Base-by-base conservation (phyloP, 1,140 invertebrate species). In the Orius insidiosus region DNA sequence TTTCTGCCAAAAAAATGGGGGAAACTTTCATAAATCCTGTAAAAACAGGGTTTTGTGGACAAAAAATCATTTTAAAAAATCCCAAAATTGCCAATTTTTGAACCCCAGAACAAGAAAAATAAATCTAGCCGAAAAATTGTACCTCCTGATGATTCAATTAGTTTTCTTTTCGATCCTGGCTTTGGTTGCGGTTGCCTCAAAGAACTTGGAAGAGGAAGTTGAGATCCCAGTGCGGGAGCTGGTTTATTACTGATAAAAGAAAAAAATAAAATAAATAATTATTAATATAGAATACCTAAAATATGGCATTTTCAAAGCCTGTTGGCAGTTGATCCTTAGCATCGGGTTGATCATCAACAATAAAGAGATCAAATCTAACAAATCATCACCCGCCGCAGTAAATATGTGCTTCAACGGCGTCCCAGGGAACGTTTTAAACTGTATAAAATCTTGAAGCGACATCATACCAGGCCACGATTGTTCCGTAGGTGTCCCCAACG, bases 301-400 rank as follows among this genome's bases (percentile, higher is more conserved):
- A 58, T 84, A 90, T 5, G 78, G 65, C 80, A 87, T 82, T 56
- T 82, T 72, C 8, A 92, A 62, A 1, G 80, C 81, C 55, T 83
- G 73, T 18, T 78, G 76, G 55, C 87, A 89, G 16, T 76, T 79
- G 56, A 80, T 83, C 51, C 95, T 71, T 41, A 78, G 76, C 1
- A 81, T 61, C 4, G 95, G 95, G 69, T 93, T 85, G 51, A 97
- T 69, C 10, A 74, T 68, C 1, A 98, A 68, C 43, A 96, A 66
- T 35, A 70, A n/a, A 38, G 76, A 72, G 42, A 98, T 66, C 31
- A 99, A 62, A 52, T 82, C 74, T 5, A 99, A 60, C n/a, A 97
- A 66, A 68, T 98, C 94, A 65, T 95, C 84, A 8, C 76, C 71
- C 10, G 92, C 93, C 5, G 95, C 95, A 32, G 86, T 93, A 58